Percentiles rank a stretch among this genome's conserved stretches.
Evolutionary conservation across 2,888 invertebrate genomes (phyloP).

Genomic region (Ophion costatus): DNA sequence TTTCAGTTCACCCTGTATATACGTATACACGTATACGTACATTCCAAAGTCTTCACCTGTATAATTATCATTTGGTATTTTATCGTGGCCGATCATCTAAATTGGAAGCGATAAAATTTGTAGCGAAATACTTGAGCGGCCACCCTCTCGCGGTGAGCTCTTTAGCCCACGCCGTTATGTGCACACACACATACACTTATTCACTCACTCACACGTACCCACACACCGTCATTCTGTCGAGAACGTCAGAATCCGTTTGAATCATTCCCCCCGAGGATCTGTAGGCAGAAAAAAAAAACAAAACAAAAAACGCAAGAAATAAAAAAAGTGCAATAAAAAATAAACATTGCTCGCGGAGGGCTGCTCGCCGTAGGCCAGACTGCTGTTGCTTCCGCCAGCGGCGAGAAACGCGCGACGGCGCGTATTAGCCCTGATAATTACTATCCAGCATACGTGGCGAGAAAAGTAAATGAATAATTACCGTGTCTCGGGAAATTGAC

Average conservation of each 20-base stretch:
- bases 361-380: background rate
- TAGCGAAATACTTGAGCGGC: constrained; percentile 48
- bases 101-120: constrained; percentile 61
- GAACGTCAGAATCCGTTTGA: constrained; percentile 32
- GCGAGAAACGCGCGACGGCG: constrained; percentile 33
- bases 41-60: constrained; percentile 34
- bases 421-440: constrained; percentile 69
- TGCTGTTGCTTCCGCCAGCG: background rate
- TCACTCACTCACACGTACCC: no score
- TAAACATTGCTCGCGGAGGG: background rate
- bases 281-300: background rate
- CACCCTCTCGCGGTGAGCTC: background rate
- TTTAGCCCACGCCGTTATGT: background rate
- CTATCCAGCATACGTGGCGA: constrained; percentile 60
- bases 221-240: background rate
- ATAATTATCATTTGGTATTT: constrained; percentile 64
- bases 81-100: constrained; percentile 62
- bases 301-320: background rate
- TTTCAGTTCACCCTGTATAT: constrained; percentile 1
- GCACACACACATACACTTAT: no score
- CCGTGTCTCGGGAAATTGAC: constrained; percentile 53
- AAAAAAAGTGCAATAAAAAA: background rate
- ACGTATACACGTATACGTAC: background rate
- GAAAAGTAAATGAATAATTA: constrained; percentile 76
- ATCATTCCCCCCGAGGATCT: constrained; percentile 32